phyloP scores from a whole-genome alignment of 2,113 vertebrate genomes.

The Pungitius pungitius region DNA sequence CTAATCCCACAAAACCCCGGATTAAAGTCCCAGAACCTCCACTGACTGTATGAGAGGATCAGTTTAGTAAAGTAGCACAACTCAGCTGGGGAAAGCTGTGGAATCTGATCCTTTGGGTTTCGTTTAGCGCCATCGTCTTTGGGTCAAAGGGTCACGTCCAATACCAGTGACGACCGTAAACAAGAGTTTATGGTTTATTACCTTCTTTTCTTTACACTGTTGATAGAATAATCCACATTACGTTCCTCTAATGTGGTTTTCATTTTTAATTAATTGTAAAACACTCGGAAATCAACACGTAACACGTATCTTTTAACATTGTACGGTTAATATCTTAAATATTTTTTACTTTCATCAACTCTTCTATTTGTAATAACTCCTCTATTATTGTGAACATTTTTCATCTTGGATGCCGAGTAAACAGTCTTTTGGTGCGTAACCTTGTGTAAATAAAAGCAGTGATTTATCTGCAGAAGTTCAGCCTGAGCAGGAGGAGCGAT shows the following conservation, averaged over 20 bases:
- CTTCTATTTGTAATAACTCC: not conserved
- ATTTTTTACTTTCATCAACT: not conserved
- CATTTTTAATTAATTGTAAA: no score
- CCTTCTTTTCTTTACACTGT: no score
- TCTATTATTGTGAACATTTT: not conserved
- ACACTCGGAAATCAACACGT: no score
- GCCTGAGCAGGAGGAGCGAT: constrained; percentile 11
- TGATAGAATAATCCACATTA: no score
- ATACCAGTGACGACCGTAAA: not conserved
- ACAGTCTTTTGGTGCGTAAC: not conserved
- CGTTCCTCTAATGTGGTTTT: no score
- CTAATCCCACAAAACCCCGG: not conserved
- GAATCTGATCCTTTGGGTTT: not conserved
- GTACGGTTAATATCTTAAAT: not conserved
- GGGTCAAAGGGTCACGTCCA: not conserved
- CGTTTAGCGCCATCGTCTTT: not conserved
- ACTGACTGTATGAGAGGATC: not conserved
- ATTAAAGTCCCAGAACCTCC: not conserved
- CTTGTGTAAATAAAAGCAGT: constrained; percentile 16
- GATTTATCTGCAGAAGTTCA: constrained; percentile 6
- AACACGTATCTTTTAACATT: not conserved
- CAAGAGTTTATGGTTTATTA: not conserved
- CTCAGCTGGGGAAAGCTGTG: not conserved
- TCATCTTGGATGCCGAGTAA: not conserved
- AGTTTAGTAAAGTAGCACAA: not conserved